Evolutionary conservation across 2,797 vertebrate genomes (phyloP).

Genomic region (Gouania willdenowi): DNA sequence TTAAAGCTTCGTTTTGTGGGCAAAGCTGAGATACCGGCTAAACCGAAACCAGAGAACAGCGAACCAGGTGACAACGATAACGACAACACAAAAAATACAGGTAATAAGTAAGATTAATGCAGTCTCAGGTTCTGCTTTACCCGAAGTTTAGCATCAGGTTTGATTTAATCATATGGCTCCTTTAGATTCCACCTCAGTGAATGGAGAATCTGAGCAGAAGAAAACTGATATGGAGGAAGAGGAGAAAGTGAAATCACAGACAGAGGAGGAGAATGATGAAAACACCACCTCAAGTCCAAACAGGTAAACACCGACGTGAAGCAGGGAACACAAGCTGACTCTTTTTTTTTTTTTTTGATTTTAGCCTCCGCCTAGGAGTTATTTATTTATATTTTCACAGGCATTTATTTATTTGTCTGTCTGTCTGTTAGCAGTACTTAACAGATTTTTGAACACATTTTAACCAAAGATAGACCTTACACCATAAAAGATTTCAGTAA

Average conservation of each 20-base stretch:
- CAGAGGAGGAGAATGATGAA: constrained; percentile 58
- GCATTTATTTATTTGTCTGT: too few species aligned
- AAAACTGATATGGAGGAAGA: constrained; percentile 64
- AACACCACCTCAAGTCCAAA: constrained; percentile 59
- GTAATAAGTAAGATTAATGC: constrained; percentile 38
- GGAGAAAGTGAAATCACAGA: constrained; percentile 59
- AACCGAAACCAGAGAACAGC: constrained; percentile 69
- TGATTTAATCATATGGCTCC: too few species aligned
- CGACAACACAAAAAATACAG: constrained; percentile 58
- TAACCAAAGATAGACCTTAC: too few species aligned
- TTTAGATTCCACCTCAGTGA: constrained; percentile 83
- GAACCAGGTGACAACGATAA: constrained; percentile 65
- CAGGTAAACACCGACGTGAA: constrained; percentile 63
- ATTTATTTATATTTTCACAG: too few species aligned
- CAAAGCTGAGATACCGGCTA: constrained; percentile 79
- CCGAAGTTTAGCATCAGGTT: not conserved
- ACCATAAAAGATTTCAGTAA: too few species aligned
- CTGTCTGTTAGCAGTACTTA: too few species aligned
- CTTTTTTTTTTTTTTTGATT: too few species aligned
- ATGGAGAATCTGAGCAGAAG: constrained; percentile 84
- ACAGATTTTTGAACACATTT: too few species aligned
- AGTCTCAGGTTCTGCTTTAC: not conserved
- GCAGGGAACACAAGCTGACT: too few species aligned
- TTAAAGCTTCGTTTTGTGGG: constrained; percentile 92
- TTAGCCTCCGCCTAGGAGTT: too few species aligned